phyloP scores from a whole-genome alignment of 2,888 invertebrate species.

The Anarsia innoxiella region DNA sequence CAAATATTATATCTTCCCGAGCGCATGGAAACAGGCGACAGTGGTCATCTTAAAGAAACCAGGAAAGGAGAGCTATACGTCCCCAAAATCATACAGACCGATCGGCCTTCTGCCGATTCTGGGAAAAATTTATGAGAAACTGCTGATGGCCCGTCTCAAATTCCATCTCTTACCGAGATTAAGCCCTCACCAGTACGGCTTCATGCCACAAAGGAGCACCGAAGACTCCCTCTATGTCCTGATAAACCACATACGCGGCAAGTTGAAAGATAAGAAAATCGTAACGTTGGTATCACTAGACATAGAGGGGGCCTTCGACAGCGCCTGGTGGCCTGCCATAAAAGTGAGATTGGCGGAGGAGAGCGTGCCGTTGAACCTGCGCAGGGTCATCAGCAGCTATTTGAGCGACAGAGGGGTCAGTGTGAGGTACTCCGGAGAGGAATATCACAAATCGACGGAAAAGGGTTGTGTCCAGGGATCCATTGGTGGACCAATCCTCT shows the following conservation, averaged over 20 bases:
- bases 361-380: constrained; percentile 5
- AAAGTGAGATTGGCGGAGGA: constrained; percentile 5
- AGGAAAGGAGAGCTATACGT: constrained; percentile 17
- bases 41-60: constrained; percentile 20
- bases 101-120: constrained; percentile 21
- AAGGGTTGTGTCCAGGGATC: constrained; percentile 2
- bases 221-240: constrained; percentile 7
- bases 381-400: neutral
- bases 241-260: neutral
- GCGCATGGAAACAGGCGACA: constrained; percentile 18
- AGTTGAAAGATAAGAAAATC: neutral
- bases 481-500: neutral
- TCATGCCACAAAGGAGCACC: constrained; percentile 7
- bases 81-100: constrained; percentile 20
- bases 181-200: neutral
- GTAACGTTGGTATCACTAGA: neutral
- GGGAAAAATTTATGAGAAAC: too few relatives aligned
- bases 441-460: neutral
- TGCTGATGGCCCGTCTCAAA: constrained; percentile 2
- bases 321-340: neutral
- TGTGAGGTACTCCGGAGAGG: neutral
- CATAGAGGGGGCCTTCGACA: constrained; percentile 1
- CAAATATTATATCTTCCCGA: constrained; percentile 15
- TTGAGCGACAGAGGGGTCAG: neutral
- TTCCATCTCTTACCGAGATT: neutral